These are phyloP conservation scores for Nymphalis urticae DNA, from an alignment of 2,888 invertebrate genomes.

Conservation along the genomic window DNA sequence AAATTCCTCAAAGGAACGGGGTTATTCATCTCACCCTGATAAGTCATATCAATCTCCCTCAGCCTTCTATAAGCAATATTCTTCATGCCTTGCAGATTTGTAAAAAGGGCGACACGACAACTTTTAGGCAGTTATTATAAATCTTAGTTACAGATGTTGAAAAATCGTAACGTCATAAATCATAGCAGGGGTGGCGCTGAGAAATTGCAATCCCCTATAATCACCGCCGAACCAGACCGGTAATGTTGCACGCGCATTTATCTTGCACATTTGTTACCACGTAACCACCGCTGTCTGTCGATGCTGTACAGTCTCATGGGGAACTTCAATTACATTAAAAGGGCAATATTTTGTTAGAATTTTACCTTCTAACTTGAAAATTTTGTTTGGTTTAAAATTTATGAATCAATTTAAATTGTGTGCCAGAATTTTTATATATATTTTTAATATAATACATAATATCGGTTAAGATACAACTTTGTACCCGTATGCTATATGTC, in stretches of 20 bases:
- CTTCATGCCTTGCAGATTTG: background rate
- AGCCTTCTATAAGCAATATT: constrained; percentile 7
- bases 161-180: constrained; percentile 29
- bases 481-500: no score
- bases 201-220: constrained; percentile 21
- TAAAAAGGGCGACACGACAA: constrained; percentile 14
- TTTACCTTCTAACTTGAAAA: background rate
- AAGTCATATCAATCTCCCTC: constrained; percentile 2
- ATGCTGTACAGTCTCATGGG: constrained; percentile 1
- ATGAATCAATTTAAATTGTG: no score
- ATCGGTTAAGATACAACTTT: no score
- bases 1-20: background rate
- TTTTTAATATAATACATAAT: no score
- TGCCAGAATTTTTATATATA: no score
- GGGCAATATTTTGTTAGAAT: background rate
- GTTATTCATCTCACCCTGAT: background rate
- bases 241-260: constrained; percentile 26
- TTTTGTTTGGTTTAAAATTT: background rate
- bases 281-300: constrained; percentile 15
- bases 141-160: constrained; percentile 25
- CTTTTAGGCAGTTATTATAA: constrained; percentile 29
- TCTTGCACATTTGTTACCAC: constrained; percentile 20
- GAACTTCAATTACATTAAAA: constrained; percentile 1
- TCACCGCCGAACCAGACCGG: constrained; percentile 12
- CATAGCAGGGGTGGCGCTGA: constrained; percentile 10